Base-by-base conservation (phyloP, 2,113 vertebrate genomes). In the Psilopsiagon aurifrons region DNA sequence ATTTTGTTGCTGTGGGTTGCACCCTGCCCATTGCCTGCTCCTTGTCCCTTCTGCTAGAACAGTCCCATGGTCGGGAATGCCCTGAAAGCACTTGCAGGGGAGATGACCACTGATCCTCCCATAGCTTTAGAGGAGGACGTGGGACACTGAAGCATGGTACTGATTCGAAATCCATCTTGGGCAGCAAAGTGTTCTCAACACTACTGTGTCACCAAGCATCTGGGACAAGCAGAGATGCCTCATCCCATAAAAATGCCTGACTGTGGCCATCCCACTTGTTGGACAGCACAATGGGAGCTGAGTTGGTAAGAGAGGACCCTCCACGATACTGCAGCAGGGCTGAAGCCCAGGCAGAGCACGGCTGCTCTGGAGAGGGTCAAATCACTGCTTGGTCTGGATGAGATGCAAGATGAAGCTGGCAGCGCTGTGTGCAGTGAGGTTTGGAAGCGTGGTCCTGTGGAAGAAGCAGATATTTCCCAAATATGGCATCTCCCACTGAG, bases 371-470 rank as follows among this genome's bases (percentile, higher is more conserved):
- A 59, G 69, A 60, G n/a, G 10, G 20, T 22, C 39, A 27, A 11
- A 7, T 19, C 75, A 49, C 47, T 3, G 2, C 37, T 63, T 13
- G 28, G 9, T 60, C 25, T 43, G 62, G 15, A 37, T 64, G 17
- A 60, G 49, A 33, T 28, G 25, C 24, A 63, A 55, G 37, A 85
- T 51, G 27, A 67, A 79, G 73, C 24, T 0, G 0, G 51, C 11
- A 43, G 39, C 15, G 11, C 10, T 37, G 60, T 55, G 13, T 47
- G 6, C 55, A 64, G 63, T 25, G 27, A 46, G 75, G 10, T 64
- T 15, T 18, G 39, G 39, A 46, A 86, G 51, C 1, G 0, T 17
- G 37, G 37, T 41, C 37, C 46, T 0, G 13, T 6, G 1, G 2
- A 86, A 70, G 76, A 27, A 80, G 62, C 13, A 51, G 68, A 6